Base-by-base conservation (phyloP, 2,888 invertebrate species). In the Brassicogethes aeneus region DNA sequence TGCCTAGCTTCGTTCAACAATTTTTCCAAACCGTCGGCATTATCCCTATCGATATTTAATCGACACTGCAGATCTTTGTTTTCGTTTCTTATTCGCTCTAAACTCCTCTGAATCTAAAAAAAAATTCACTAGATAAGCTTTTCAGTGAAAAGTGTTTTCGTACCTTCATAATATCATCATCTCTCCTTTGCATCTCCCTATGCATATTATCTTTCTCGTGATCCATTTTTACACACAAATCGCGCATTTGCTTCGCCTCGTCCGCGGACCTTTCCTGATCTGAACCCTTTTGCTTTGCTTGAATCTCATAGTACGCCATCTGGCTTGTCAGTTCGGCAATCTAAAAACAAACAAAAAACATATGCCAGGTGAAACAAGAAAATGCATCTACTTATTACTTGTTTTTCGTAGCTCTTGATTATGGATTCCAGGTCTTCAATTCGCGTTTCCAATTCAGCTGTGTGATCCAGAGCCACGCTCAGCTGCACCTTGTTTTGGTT, bases 381-480 rank as follows among this genome's bases (percentile, higher is more conserved):
- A n/a, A n/a, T n/a, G n/a, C n/a, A n/a, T n/a, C n/a, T n/a, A n/a
- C n/a, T n/a, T n/a, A n/a, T 42, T 53, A 76, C 75, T 70, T 79
- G 75, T 44, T 69, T 69, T 51, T 81, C 79, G 49, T 77, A 73
- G 44, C 73, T 72, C 7, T 65, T 66, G 16, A 78, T 71, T 16
- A 72, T 57, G 23, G 69, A 62, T 37, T 77, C 75, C 35, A 74
- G 72, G 40, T 72, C 71, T 15, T 70, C 64, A 17, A 86, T 54
- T 60, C 79, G 76, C 43, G 75, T 70, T 65, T 87, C 84, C 33
- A 87, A 68, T 51, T 72, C 75, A 42, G 73, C 63, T 37, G 85
- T 72, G 53, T 76, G 75, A 53, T 75, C 73, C 46, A 75, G 70
- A 7, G 79, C 72, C 16, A 74, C 73, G 3, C 63, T 63, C 31